Evolutionary conservation across 2,888 invertebrate species (phyloP).

Genomic region (Aplocera efformata): DNA sequence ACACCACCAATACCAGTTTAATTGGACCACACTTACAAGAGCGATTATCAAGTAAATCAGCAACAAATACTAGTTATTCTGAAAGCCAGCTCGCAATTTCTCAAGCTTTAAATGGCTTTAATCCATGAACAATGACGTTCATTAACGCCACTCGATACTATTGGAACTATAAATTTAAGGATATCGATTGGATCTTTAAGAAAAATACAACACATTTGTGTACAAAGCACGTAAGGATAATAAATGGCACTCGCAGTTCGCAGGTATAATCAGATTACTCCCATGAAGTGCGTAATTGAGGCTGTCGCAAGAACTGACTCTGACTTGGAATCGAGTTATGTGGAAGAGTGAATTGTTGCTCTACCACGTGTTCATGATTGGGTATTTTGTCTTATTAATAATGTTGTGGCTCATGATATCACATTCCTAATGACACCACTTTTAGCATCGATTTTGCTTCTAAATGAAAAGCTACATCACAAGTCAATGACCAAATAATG

Average conservation of each 20-base stretch:
- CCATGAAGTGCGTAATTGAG: slow-evolving; percentile 39
- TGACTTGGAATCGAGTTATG: slow-evolving; percentile 5
- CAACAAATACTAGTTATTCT: slow-evolving; percentile 11
- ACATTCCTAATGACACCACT: too few species aligned
- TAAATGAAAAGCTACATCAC: too few species aligned
- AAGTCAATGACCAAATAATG: too few species aligned
- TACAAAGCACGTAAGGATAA: slow-evolving; percentile 24
- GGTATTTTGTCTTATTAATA: too few species aligned
- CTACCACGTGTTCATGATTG: too few species aligned
- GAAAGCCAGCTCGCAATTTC: slow-evolving; percentile 20
- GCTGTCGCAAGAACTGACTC: slow-evolving; percentile 11
- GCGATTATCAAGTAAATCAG: slow-evolving; percentile 17
- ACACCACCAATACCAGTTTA: slow-evolving; percentile 13
- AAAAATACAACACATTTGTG: slow-evolving; percentile 20
- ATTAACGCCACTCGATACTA: slow-evolving; percentile 18
- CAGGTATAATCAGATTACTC: slow-evolving; percentile 39
- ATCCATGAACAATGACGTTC: slow-evolving; percentile 22
- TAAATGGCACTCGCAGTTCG: slow-evolving; percentile 25
- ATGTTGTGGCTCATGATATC: too few species aligned
- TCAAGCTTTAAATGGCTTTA: slow-evolving; percentile 15
- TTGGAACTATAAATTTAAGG: slow-evolving; percentile 19
- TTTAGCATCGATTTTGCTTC: too few species aligned
- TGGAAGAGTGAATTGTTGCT: not conserved
- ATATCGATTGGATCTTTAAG: slow-evolving; percentile 22
- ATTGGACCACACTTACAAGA: slow-evolving; percentile 18